A percentile compares a stretch with the other conserved stretches of the same genome.
Conservation (phyloP, 2,797 vertebrate genomes). For the Sylvia borin region DNA sequence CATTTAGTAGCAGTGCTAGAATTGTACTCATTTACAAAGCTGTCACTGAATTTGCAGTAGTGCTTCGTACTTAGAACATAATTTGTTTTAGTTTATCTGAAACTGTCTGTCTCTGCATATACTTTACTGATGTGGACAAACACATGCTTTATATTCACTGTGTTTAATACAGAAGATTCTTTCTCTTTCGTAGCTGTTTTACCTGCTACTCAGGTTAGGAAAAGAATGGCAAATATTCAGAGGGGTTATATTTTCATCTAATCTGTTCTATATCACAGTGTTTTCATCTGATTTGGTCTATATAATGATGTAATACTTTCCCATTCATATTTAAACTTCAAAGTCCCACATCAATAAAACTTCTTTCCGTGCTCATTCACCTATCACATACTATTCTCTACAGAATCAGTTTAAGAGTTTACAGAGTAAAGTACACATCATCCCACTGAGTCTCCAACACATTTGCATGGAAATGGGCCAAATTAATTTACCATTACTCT, state of each 20-base stretch:
- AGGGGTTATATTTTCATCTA: neutral
- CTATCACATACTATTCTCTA: neutral
- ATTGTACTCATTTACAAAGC: neutral
- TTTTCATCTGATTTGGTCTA: neutral
- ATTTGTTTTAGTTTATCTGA: neutral
- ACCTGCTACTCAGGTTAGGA: neutral
- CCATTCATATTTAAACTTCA: constrained; percentile 11
- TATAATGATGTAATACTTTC: neutral
- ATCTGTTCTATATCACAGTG: neutral
- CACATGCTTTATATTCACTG: neutral
- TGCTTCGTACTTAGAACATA: neutral
- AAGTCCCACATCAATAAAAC: neutral
- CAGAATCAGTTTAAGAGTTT: neutral
- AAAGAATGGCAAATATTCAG: constrained; percentile 8
- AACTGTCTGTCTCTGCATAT: neutral
- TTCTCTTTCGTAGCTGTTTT: neutral
- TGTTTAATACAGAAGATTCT: neutral
- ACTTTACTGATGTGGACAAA: neutral
- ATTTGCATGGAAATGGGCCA: neutral
- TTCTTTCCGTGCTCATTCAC: neutral
- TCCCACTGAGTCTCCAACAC: neutral
- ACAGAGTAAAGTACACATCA: neutral
- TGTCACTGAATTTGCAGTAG: neutral
- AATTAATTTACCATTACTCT: neutral
- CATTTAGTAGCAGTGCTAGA: neutral